Evolutionary conservation across 2,113 vertebrate genomes (phyloP).

Genomic region (Porphyrio hochstetteri): DNA sequence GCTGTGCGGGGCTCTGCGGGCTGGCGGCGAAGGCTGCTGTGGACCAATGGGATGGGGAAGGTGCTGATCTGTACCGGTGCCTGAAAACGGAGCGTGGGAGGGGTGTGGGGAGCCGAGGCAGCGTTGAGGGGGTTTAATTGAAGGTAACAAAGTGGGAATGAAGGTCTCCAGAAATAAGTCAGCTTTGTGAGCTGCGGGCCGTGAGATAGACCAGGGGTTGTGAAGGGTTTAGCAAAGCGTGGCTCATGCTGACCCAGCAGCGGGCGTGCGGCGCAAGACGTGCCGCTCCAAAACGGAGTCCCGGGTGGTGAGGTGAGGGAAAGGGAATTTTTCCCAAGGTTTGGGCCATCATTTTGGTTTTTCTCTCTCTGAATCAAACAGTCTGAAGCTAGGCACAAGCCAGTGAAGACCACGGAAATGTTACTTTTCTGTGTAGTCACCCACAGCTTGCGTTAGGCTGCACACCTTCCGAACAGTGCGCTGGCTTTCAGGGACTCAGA

Average conservation of each 20-base stretch:
- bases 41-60: background rate
- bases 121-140: background rate
- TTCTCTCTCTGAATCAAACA: background rate
- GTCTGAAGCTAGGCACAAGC: background rate
- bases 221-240: background rate
- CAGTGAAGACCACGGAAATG: fast-evolving
- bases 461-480: fast-evolving
- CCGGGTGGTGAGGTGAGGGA: background rate
- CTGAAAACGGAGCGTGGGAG: background rate
- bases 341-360: background rate
- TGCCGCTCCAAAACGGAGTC: background rate
- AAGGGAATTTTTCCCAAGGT: background rate
- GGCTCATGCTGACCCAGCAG: background rate
- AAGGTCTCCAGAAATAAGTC: fast-evolving
- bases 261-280: background rate
- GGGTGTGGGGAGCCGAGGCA: background rate
- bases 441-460: background rate
- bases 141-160: background rate
- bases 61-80: background rate
- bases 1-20: background rate
- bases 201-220: background rate
- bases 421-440: background rate
- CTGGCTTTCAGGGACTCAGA: fast-evolving
- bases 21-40: background rate
- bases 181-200: background rate